Conservation (phyloP, 2,113 vertebrate genomes). For the Etheostoma cragini region DNA sequence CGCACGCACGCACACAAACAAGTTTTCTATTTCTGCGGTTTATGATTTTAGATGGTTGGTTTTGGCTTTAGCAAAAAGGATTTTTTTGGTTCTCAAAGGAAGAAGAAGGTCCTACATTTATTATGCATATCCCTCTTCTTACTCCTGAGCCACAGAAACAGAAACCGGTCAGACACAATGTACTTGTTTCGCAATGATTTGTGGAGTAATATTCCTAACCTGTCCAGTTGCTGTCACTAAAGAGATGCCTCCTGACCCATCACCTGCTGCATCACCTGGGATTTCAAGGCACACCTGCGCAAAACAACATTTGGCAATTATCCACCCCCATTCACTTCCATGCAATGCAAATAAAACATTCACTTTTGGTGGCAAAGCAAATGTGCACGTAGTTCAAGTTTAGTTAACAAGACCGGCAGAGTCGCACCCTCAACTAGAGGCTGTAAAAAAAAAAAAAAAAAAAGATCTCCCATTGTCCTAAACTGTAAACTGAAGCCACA, state of each 20-base stretch:
- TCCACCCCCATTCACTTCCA: no score
- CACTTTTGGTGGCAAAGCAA: no score
- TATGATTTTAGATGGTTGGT: neutral
- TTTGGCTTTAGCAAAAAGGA: neutral
- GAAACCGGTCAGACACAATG: neutral
- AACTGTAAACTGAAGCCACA: no score
- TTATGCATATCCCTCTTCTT: neutral
- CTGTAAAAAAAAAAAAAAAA: no score
- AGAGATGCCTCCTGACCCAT: neutral
- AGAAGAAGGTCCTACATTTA: neutral
- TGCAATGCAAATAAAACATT: no score
- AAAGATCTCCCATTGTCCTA: no score
- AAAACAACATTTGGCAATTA: no score
- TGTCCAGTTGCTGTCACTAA: neutral
- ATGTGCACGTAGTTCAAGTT: no score
- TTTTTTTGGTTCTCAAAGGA: neutral
- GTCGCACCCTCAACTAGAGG: no score
- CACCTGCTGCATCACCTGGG: neutral
- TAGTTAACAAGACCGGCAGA: no score
- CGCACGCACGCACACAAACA: neutral
- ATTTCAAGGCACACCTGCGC: no score
- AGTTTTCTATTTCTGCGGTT: neutral
- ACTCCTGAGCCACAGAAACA: neutral
- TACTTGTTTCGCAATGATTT: neutral
- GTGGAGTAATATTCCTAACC: neutral